Conservation (phyloP, 2,888 invertebrate genomes). For the Quadroppia sp. region DNA sequence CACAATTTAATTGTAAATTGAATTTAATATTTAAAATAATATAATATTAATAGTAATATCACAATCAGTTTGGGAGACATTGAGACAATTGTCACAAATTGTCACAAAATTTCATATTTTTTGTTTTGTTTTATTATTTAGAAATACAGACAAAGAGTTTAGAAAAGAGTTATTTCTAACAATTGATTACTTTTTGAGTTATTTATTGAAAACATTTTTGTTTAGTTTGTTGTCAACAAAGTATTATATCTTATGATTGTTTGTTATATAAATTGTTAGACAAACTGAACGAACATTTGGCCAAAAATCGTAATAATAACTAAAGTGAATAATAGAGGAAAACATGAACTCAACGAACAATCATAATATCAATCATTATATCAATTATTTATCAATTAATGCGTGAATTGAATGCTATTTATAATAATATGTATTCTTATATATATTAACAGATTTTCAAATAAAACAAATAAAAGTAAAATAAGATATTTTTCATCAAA, state of each 20-base stretch:
- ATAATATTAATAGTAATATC: conserved; percentile 17
- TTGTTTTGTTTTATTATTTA: too few relatives aligned
- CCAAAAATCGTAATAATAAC: too few relatives aligned
- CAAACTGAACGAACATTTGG: conserved; percentile 4
- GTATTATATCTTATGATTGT: too few relatives aligned
- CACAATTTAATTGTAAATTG: neutral
- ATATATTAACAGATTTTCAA: conserved; percentile 3
- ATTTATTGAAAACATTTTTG: too few relatives aligned
- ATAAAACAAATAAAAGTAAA: conserved; percentile 19
- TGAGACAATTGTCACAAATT: neutral
- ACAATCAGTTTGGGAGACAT: conserved; percentile 24
- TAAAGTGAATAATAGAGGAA: neutral
- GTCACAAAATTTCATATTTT: too few relatives aligned
- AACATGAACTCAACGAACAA: conserved; percentile 20
- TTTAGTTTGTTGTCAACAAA: too few relatives aligned
- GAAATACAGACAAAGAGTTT: too few relatives aligned
- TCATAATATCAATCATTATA: neutral
- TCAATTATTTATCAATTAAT: neutral
- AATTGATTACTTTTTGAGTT: neutral
- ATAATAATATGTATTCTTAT: neutral
- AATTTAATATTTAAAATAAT: neutral
- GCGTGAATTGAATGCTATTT: conserved; percentile 4
- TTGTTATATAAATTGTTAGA: too few relatives aligned
- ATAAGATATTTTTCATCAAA: neutral
- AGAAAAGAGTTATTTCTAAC: neutral